Conservation (phyloP, 2,888 invertebrate genomes). For the Dryomyza anilis region DNA sequence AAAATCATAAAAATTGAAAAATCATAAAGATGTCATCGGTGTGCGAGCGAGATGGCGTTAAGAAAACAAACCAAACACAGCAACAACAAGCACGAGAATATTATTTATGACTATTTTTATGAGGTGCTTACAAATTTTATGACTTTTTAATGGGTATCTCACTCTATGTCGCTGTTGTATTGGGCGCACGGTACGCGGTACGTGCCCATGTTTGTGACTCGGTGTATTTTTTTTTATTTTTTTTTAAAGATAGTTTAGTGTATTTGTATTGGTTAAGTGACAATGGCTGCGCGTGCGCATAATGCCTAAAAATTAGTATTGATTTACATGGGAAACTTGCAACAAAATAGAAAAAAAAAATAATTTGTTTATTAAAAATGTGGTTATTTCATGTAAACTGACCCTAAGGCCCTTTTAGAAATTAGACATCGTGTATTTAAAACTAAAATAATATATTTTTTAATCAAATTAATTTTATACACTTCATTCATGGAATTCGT, state of each 20-base stretch:
- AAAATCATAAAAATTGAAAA: slow-evolving; percentile 35
- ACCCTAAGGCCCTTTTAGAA: no score
- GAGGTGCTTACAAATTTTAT: slow-evolving; percentile 63
- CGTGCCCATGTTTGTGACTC: neutral
- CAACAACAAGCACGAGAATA: slow-evolving; percentile 42
- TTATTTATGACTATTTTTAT: slow-evolving; percentile 62
- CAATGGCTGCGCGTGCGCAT: slow-evolving; percentile 54
- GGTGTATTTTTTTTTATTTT: neutral
- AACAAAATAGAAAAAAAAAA: no score
- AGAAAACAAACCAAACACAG: slow-evolving; percentile 25
- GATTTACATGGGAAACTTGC: no score
- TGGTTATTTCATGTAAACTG: no score
- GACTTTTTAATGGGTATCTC: slow-evolving; percentile 60
- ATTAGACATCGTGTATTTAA: no score
- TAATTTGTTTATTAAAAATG: no score
- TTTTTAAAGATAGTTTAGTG: no score
- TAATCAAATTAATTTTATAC: no score
- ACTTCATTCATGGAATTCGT: no score
- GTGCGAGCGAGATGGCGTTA: neutral
- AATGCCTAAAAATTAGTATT: no score
- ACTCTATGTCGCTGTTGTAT: neutral
- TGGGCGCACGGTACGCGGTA: no score
- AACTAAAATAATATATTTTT: no score
- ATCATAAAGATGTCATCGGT: slow-evolving; percentile 22
- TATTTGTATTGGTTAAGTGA: neutral